Evolutionary conservation across 30 jellyfish, hydroid and myxozoan genomes (phyloP).

Genomic region (Haliclystus octoradiatus): DNA sequence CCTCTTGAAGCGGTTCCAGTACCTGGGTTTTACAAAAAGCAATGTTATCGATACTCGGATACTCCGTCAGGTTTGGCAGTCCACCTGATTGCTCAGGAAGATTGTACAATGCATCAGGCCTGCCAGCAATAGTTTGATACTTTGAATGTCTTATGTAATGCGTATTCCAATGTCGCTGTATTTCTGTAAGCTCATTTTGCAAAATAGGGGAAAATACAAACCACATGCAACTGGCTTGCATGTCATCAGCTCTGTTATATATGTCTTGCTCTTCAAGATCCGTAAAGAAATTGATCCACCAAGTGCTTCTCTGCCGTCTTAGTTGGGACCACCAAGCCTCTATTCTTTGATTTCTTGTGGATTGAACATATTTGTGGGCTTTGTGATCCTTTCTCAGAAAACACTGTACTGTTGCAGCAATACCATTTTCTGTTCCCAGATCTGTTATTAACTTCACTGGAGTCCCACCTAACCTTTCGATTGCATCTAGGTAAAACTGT

Average conservation of each 20-base stretch:
- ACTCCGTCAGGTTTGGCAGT: no score
- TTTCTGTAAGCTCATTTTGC: conserved; percentile 23
- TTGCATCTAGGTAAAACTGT: neutral
- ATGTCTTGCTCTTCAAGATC: conserved; percentile 16
- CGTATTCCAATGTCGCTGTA: conserved; percentile 21
- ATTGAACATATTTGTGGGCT: conserved; percentile 18
- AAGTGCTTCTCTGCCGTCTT: neutral
- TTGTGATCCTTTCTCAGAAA: conserved; percentile 7
- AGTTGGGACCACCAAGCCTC: conserved; percentile 41
- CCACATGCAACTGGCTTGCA: conserved; percentile 10
- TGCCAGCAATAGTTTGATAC: conserved; percentile 8
- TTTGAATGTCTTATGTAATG: conserved; percentile 8
- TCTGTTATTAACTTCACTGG: conserved; percentile 16
- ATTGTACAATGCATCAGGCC: conserved; percentile 21
- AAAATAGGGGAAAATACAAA: conserved; percentile 19
- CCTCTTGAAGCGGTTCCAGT: no score
- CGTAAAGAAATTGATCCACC: conserved; percentile 18
- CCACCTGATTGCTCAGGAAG: no score
- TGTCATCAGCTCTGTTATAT: conserved; percentile 12
- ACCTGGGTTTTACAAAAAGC: no score
- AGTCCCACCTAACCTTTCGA: neutral
- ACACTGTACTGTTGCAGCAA: conserved; percentile 28
- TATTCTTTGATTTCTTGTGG: conserved; percentile 31
- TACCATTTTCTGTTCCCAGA: conserved; percentile 28
- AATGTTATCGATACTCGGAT: no score